Conservation (phyloP, 2,113 vertebrate species). For the Melanerpes aurifrons region DNA sequence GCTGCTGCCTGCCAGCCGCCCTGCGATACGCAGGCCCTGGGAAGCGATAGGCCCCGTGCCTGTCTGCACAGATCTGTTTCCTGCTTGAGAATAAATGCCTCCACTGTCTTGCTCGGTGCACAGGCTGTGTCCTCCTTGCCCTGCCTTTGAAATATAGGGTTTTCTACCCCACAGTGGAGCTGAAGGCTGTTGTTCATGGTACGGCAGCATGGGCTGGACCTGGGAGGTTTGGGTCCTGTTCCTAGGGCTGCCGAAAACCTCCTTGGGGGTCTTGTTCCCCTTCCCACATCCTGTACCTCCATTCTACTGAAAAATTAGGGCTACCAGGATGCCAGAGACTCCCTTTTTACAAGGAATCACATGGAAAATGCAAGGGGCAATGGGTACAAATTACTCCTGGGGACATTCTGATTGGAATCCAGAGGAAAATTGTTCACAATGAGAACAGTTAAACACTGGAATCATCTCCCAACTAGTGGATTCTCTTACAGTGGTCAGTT, state of each 20-base stretch:
- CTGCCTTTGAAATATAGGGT: background rate
- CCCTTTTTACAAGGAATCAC: too few species aligned
- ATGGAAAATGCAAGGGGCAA: too few species aligned
- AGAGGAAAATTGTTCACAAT: too few species aligned
- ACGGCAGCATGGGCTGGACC: background rate
- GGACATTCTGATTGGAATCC: too few species aligned
- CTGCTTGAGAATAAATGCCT: background rate
- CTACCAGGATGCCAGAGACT: too few species aligned
- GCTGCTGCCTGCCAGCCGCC: background rate
- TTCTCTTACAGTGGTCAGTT: too few species aligned
- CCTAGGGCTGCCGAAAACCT: background rate
- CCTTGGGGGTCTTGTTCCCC: background rate
- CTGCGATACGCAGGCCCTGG: rapidly evolving
- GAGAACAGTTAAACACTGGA: too few species aligned
- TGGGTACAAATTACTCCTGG: too few species aligned
- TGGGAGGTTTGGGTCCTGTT: background rate
- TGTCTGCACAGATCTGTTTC: background rate
- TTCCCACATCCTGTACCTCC: background rate
- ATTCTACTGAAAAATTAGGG: background rate
- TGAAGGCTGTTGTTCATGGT: rapidly evolving
- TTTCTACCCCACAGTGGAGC: background rate
- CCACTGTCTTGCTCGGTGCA: background rate
- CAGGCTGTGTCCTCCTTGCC: background rate
- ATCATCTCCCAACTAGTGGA: too few species aligned
- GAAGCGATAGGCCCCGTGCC: background rate